phyloP scores from a whole-genome alignment of 2,888 invertebrate species.

The Podotricha telesiphe region DNA sequence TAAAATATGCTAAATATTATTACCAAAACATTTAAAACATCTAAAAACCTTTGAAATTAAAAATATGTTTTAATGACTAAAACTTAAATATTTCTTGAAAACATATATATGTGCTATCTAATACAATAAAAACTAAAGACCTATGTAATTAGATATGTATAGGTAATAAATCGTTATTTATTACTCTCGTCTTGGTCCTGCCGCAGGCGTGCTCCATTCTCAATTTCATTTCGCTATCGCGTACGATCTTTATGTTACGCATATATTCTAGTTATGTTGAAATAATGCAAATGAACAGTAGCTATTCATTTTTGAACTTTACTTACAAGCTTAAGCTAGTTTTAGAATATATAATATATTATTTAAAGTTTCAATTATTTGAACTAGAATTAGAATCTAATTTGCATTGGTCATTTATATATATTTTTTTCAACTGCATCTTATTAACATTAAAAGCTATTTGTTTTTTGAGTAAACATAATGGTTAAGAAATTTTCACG shows the following conservation, averaged over 20 bases:
- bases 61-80: not conserved
- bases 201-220: constrained; percentile 27
- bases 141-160: constrained; percentile 12
- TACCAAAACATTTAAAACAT: too few species aligned
- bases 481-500: too few species aligned
- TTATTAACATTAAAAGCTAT: too few species aligned
- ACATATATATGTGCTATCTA: not conserved
- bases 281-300: constrained; percentile 9
- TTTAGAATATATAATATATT: not conserved
- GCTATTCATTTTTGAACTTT: constrained; percentile 14
- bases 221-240: constrained; percentile 22
- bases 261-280: constrained; percentile 19
- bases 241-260: constrained; percentile 6
- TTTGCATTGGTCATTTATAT: not conserved
- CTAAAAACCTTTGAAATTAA: too few species aligned
- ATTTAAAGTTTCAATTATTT: not conserved
- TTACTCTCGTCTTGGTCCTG: constrained; percentile 19
- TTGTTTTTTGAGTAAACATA: too few species aligned
- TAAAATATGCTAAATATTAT: too few species aligned
- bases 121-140: constrained; percentile 1
- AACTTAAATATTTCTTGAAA: not conserved
- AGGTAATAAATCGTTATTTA: constrained; percentile 15
- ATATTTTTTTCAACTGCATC: not conserved
- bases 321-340: not conserved
- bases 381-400: not conserved